phyloP scores from a whole-genome alignment of 2,113 vertebrate genomes.

The Epinephelus lanceolatus region DNA sequence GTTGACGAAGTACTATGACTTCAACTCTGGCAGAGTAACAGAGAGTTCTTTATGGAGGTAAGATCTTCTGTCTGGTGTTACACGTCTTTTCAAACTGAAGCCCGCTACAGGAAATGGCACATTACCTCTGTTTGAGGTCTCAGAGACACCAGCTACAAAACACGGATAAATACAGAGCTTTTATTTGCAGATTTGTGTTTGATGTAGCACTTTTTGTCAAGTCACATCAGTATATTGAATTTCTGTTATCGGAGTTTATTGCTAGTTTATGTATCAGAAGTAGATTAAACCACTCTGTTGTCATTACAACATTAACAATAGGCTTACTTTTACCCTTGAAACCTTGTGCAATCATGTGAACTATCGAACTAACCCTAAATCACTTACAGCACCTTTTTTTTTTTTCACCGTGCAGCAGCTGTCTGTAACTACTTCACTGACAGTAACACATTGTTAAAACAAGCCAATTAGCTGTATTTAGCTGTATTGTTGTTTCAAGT shows the following conservation, averaged over 20 bases:
- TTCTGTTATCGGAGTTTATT: neutral
- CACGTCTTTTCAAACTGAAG: neutral
- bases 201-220: neutral
- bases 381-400: too few species aligned
- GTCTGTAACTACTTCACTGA: too few species aligned
- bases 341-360: too few species aligned
- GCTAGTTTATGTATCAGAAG: neutral
- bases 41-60: constrained; percentile 98
- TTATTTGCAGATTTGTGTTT: neutral
- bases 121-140: neutral
- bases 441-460: too few species aligned
- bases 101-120: neutral
- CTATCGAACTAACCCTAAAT: too few species aligned
- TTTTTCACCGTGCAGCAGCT: too few species aligned
- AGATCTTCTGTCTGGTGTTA: constrained; percentile 41
- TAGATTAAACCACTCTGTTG: neutral
- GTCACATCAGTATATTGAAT: neutral
- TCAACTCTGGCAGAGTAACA: constrained; percentile 94
- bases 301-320: too few species aligned
- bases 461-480: too few species aligned
- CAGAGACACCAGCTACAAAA: neutral
- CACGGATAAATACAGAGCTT: neutral
- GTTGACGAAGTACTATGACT: constrained; percentile 96
- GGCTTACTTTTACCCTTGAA: too few species aligned
- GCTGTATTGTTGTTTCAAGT: too few species aligned